Percentiles rank a stretch among this genome's conserved stretches.
Evolutionary conservation across 1,140 invertebrate species (phyloP).

Genomic region (Listronotus bonariensis): DNA sequence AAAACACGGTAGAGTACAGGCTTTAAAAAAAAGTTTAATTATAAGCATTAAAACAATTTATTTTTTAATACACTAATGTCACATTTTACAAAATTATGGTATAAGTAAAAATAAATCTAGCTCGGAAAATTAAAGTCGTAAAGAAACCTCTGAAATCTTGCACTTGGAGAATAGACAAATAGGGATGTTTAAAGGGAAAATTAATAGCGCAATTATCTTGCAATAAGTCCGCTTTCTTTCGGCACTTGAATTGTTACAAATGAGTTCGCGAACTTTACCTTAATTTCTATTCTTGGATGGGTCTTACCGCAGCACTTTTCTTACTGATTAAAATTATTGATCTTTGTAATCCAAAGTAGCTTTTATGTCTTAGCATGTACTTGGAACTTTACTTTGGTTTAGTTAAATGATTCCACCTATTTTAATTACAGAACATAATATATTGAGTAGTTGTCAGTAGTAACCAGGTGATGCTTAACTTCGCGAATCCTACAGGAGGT

Average conservation of each 20-base stretch:
- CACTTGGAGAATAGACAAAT: constrained; percentile 34
- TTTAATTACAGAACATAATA: no score
- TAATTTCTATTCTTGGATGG: constrained; percentile 14
- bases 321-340: constrained; percentile 32
- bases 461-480: no score
- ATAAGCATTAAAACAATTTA: neutral
- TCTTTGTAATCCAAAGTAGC: neutral
- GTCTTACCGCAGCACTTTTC: constrained; percentile 22
- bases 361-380: no score
- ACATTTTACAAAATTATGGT: neutral
- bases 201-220: constrained; percentile 39
- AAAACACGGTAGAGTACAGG: no score
- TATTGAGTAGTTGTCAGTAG: no score
- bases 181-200: constrained; percentile 28
- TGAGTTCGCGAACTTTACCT: constrained; percentile 29
- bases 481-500: no score
- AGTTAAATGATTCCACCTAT: no score
- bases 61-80: neutral
- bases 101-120: constrained; percentile 15
- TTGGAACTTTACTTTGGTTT: no score
- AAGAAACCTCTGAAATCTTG: constrained; percentile 23
- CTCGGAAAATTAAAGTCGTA: constrained; percentile 23
- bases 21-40: no score
- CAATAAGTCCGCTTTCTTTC: constrained; percentile 36
- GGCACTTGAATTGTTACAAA: constrained; percentile 33